Conservation (phyloP, 2,113 vertebrate species). For the Polypterus senegalus region DNA sequence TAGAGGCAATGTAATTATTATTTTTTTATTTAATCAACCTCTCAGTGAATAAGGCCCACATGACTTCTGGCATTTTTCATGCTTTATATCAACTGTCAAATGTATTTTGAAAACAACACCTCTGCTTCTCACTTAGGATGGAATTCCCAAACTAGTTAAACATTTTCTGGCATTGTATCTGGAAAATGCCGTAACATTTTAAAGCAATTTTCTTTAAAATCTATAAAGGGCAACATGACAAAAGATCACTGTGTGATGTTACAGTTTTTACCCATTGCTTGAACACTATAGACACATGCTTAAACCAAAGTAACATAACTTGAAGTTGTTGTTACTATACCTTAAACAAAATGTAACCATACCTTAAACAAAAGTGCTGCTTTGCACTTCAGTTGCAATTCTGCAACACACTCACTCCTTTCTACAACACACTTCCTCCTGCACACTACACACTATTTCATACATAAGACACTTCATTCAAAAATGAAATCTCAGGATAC, state of each 20-base stretch:
- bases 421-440: too few relatives aligned
- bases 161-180: not conserved
- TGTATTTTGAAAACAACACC: not conserved
- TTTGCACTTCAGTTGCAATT: too few relatives aligned
- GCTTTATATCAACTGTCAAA: conserved; percentile 4
- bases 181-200: conserved; percentile 4
- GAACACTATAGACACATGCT: too few relatives aligned
- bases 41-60: conserved; percentile 5
- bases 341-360: too few relatives aligned
- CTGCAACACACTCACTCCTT: too few relatives aligned
- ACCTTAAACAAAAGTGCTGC: too few relatives aligned
- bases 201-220: conserved; percentile 1
- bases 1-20: not conserved
- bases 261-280: too few relatives aligned
- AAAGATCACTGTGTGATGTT: not conserved
- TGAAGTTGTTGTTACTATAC: too few relatives aligned
- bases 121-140: not conserved
- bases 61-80: conserved; percentile 12
- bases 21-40: conserved; percentile 1
- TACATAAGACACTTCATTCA: too few relatives aligned
- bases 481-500: too few relatives aligned
- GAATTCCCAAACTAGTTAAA: not conserved
- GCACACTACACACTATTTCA: too few relatives aligned
- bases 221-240: not conserved
- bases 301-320: too few relatives aligned